Percentiles rank a stretch among this genome's conserved stretches.
Conservation (phyloP, 1,140 invertebrate genomes). For the Monochamus saltuarius region DNA sequence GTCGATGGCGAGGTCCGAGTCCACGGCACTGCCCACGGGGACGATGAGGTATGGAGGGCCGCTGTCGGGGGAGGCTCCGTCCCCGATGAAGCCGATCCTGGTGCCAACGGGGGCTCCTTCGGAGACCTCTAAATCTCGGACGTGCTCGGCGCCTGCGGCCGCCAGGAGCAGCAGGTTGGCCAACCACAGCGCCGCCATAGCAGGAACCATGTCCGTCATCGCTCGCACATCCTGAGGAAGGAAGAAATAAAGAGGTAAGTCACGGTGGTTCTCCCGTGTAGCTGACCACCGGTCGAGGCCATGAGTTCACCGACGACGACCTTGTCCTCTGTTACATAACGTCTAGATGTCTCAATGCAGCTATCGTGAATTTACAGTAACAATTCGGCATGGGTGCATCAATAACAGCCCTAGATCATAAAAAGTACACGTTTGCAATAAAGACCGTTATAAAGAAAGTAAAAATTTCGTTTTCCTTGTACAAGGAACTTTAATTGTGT, state of each 20-base stretch:
- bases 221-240: constrained; percentile 46
- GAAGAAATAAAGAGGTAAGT: constrained; percentile 12
- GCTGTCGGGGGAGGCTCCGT: constrained; percentile 66
- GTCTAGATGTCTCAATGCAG: no score
- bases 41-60: constrained; percentile 87
- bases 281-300: not conserved
- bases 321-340: constrained; percentile 20
- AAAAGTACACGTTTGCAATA: no score
- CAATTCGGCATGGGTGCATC: no score
- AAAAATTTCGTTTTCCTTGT: no score
- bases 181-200: constrained; percentile 36
- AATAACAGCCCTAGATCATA: no score
- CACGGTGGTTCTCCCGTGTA: not conserved
- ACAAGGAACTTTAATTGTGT: no score
- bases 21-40: constrained; percentile 82
- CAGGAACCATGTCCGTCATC: constrained; percentile 36
- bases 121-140: constrained; percentile 80
- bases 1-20: constrained; percentile 84
- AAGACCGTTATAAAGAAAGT: not conserved
- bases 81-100: constrained; percentile 82
- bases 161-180: constrained; percentile 45
- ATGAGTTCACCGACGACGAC: constrained; percentile 14
- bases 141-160: constrained; percentile 59
- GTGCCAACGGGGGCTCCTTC: constrained; percentile 85
- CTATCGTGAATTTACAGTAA: no score